Percentiles rank a stretch among this genome's conserved stretches.
Evolutionary conservation across 2,797 vertebrate species (phyloP).

Genomic region (Hippocampus kuda): DNA sequence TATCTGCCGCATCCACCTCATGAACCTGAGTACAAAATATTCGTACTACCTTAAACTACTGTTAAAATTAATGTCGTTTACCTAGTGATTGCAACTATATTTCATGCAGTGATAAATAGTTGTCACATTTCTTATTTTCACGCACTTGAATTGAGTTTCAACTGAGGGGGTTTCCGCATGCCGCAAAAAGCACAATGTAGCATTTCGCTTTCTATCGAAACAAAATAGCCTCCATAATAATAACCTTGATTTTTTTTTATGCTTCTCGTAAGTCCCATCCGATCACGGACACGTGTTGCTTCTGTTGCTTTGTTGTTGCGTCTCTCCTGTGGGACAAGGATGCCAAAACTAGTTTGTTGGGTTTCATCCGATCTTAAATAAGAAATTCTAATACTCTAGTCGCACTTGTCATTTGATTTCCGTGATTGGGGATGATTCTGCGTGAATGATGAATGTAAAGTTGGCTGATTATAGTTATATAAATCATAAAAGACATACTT

Average conservation of each 20-base stretch:
- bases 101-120: background rate
- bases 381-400: background rate
- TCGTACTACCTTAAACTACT: too few relatives aligned
- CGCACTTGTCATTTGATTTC: background rate
- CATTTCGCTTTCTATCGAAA: conserved; percentile 38
- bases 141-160: background rate
- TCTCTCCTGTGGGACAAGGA: conserved; percentile 24
- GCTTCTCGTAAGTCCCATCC: background rate
- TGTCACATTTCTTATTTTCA: background rate
- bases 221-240: background rate
- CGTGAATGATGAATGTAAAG: background rate
- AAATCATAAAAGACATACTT: too few relatives aligned
- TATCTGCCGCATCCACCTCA: background rate
- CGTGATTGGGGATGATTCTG: background rate
- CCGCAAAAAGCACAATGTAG: conserved; percentile 21
- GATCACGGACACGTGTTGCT: conserved; percentile 21
- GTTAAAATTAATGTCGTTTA: background rate
- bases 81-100: background rate
- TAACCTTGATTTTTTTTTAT: background rate
- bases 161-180: conserved; percentile 40
- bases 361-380: background rate
- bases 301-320: conserved; percentile 11
- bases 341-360: background rate
- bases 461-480: background rate
- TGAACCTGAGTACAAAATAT: background rate